These are phyloP conservation scores for Rhadina sibilatrix DNA, from an alignment of 2,113 vertebrate species.

Conservation along the genomic window DNA sequence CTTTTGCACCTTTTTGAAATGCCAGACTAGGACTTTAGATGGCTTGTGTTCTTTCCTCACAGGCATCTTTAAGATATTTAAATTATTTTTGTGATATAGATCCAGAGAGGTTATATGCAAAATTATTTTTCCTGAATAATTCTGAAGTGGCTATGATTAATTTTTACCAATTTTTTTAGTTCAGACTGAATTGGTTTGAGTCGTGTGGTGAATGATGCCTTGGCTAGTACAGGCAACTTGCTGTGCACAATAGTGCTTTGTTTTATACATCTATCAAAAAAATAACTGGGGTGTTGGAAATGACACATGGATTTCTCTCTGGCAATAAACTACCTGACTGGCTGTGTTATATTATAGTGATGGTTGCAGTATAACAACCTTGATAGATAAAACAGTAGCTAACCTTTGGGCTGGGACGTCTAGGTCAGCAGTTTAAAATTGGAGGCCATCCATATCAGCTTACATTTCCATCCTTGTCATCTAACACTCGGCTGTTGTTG, in stretches of 20 bases:
- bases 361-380: constrained; percentile 33
- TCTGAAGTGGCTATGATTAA: neutral
- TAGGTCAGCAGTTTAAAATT: constrained; percentile 42
- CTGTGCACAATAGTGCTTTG: constrained; percentile 1
- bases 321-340: constrained; percentile 43
- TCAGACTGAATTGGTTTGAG: neutral
- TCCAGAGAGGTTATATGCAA: neutral
- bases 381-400: constrained; percentile 51
- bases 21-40: neutral
- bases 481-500: neutral
- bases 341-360: constrained; percentile 35
- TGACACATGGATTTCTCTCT: constrained; percentile 43
- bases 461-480: neutral
- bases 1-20: neutral
- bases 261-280: constrained; percentile 48
- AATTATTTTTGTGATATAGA: neutral
- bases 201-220: neutral
- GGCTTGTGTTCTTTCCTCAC: neutral
- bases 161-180: neutral
- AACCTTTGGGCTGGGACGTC: constrained; percentile 1
- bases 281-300: constrained; percentile 45
- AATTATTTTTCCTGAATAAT: constrained; percentile 13
- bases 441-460: neutral
- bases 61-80: neutral
- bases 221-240: neutral